These are phyloP conservation scores for Scaeva pyrastri DNA, from an alignment of 2,888 invertebrate species.

Conservation along the genomic window DNA sequence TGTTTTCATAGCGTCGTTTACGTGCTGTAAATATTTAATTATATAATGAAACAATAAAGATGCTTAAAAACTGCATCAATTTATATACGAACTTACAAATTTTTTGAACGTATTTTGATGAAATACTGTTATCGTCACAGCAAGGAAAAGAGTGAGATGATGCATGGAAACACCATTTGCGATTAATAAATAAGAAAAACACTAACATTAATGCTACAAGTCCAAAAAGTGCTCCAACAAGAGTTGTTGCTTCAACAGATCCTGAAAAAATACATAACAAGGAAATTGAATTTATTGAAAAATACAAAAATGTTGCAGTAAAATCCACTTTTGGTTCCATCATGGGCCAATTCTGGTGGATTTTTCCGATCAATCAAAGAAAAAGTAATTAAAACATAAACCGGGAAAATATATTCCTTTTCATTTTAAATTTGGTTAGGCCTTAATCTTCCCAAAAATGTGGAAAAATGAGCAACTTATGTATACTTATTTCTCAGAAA, in stretches of 20 bases:
- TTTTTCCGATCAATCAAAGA: too few species aligned
- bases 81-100: conserved; percentile 82
- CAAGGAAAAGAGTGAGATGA: conserved; percentile 86
- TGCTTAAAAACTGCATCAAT: too few species aligned
- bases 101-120: conserved; percentile 83
- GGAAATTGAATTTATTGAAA: neutral
- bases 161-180: conserved; percentile 88
- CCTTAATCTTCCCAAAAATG: too few species aligned
- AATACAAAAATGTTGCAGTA: too few species aligned
- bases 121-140: conserved; percentile 85
- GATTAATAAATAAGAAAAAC: conserved; percentile 93
- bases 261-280: conserved; percentile 77
- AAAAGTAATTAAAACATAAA: too few species aligned
- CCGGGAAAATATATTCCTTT: too few species aligned
- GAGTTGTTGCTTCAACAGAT: conserved; percentile 92
- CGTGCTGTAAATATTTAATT: conserved; percentile 78
- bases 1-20: conserved; percentile 83
- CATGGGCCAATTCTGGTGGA: too few species aligned
- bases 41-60: neutral
- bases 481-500: too few species aligned
- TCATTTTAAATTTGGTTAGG: too few species aligned
- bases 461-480: too few species aligned
- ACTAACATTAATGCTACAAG: conserved; percentile 93
- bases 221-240: conserved; percentile 94
- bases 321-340: too few species aligned